A percentile compares a stretch with the other conserved stretches of the same genome.
phyloP scores from a whole-genome alignment of 2,888 invertebrate genomes.

The Cerastoderma edule region DNA sequence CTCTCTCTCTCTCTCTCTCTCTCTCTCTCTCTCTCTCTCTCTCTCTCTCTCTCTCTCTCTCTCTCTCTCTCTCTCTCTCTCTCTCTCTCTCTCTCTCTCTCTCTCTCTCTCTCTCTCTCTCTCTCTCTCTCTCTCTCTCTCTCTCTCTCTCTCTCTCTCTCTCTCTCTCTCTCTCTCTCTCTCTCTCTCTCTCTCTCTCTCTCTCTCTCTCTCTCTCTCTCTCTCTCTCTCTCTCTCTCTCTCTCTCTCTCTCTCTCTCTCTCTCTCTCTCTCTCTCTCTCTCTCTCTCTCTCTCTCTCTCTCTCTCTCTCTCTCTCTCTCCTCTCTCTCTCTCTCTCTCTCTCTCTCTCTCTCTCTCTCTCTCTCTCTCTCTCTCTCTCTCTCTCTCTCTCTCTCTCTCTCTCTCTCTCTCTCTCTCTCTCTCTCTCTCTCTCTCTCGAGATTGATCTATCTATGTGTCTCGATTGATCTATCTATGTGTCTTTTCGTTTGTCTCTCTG shows the following conservation, averaged over 20 bases:
- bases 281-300: not conserved
- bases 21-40: not conserved
- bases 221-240: not conserved
- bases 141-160: not conserved
- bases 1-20: not conserved
- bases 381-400: slow-evolving; percentile 14
- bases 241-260: not conserved
- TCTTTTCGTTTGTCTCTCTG: not conserved
- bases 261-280: not conserved
- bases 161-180: not conserved
- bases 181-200: not conserved
- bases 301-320: slow-evolving; percentile 10
- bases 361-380: not conserved
- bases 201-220: not conserved
- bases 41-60: not conserved
- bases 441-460: not conserved
- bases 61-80: not conserved
- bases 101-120: not conserved
- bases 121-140: not conserved
- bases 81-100: slow-evolving; percentile 2
- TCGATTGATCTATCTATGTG: not conserved
- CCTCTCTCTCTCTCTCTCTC: slow-evolving; percentile 9
- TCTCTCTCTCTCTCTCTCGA: slow-evolving; percentile 12
- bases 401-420: slow-evolving; percentile 1
- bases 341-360: not conserved